Base-by-base conservation (phyloP, 2,888 invertebrate genomes). In the Thalpophila matura region DNA sequence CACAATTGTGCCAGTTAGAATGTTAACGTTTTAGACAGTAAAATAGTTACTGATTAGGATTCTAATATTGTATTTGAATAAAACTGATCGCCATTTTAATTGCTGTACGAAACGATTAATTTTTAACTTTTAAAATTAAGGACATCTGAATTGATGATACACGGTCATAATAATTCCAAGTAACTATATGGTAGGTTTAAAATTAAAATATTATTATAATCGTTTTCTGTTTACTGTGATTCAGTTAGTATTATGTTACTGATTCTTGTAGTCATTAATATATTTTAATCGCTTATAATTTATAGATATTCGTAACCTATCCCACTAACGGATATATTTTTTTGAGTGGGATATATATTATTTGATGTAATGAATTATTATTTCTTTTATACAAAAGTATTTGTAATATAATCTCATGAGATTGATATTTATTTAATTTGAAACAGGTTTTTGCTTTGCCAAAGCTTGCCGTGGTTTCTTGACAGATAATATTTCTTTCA, bases 1-100 rank as follows among this genome's bases (percentile, higher is more conserved):
- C 94, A 94, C 92, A 83, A 85, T 89, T 93, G 94, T 94, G 94
- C 94, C 94, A 94, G 89, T 89, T 94, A 92, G 89, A 85, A 82
- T 84, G 83, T 87, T 83, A 88, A 89, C 85, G 75, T 86, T 87
- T 83, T 89, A 91, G 89, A 83, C 84, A 80, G 84, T 91, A 86
- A 86, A 86, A 65, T 87, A 92, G 91, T 81, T 86, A 88, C 84
- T 83, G 84, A 86, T 81, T 89, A 90, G 89, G 83, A 85, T 84
- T 85, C 82, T 84, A 82, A 79, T 78, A 82, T 80, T 81, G 78
- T 85, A 83, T 81, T 85, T 74, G 71, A 83, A 83, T 82, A 71
- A 67, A 81, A 80, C 75, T 49, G 76, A 71, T 83, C 82, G 86
- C 86, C 84, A 86, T 85, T 82, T 83, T 82, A 83, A 75, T 83